phyloP scores from a whole-genome alignment of 2,113 vertebrate species.

The Papio anubis region DNA sequence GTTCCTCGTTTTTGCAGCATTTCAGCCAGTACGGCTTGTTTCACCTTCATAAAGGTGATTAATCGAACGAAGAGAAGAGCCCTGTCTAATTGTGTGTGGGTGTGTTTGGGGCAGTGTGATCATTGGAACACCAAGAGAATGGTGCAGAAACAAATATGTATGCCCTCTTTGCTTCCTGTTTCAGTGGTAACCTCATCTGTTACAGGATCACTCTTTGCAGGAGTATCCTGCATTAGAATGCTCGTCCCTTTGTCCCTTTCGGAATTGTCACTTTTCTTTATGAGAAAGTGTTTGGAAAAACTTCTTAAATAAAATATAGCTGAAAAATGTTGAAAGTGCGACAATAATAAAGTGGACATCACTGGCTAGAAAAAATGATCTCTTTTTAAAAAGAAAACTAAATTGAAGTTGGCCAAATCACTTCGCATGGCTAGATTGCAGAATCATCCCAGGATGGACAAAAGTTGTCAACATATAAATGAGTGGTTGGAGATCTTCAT shows the following conservation, averaged over 20 bases:
- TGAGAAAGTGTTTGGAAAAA: neutral
- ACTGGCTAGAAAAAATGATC: neutral
- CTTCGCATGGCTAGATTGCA: neutral
- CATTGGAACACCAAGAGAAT: neutral
- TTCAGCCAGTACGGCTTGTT: neutral
- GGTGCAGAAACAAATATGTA: accelerated
- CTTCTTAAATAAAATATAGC: neutral
- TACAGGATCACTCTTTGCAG: neutral
- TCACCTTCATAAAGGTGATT: neutral
- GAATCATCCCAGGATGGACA: neutral
- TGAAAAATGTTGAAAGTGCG: neutral
- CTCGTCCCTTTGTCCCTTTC: neutral
- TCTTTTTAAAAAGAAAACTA: neutral
- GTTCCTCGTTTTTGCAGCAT: neutral
- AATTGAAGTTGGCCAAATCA: neutral
- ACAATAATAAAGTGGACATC: neutral
- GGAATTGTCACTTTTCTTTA: neutral
- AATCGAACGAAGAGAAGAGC: neutral
- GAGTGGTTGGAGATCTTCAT: neutral
- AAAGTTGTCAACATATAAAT: neutral
- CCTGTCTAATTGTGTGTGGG: neutral
- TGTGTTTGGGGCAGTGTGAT: neutral
- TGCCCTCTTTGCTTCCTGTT: neutral
- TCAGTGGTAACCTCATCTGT: neutral
- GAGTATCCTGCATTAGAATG: neutral